Base-by-base conservation (phyloP, 2,888 invertebrate genomes). In the Pantelozetes paolii region DNA sequence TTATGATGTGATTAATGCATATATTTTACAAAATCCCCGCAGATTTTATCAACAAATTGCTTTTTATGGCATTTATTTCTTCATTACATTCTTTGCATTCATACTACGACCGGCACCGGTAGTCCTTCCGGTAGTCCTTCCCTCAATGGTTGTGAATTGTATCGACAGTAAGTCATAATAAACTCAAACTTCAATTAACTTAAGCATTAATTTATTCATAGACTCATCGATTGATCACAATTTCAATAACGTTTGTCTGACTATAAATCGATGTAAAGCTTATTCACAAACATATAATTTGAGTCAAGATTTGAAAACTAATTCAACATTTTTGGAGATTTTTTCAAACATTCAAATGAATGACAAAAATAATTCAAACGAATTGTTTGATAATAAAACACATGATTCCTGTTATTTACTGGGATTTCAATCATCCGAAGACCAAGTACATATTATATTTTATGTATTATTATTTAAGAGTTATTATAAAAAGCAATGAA, bases 11-110 rank as follows among this genome's bases (percentile, higher is more conserved):
- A n/a, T n/a, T n/a, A 36, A 8, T 5, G 36, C 36, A 36, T 8
- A 36, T 36, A 5, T 36, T 36, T 36, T 8, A 5, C 36, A 36
- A 36, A 36, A 11, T 36, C 36, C 32, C 6, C 83, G 54, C 82
- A 92, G 95, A 76, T 96, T 97, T 83, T 95, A 95, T 82, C 86
- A 91, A 6, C 92, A 96, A 81, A 95, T 98, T 82, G 89, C 91
- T 76, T 86, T 92, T 73, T 98, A 98, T 83, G 87, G 90, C 15
- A 87, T 90, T 76, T 97, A 98, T 83, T 98, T 97, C 82, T 81
- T 94, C 36, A 86, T 94, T 67, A 94, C 96, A 3, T 83, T 94
- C 76, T 86, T 91, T 9, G 92, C 94, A 79, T 96, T 97, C 80
- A 91, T 91, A 1, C 84, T 93, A 67, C 87, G 98, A 2, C 97